Base-by-base conservation (phyloP, 2,888 invertebrate species). In the Strigamia maritima region DNA sequence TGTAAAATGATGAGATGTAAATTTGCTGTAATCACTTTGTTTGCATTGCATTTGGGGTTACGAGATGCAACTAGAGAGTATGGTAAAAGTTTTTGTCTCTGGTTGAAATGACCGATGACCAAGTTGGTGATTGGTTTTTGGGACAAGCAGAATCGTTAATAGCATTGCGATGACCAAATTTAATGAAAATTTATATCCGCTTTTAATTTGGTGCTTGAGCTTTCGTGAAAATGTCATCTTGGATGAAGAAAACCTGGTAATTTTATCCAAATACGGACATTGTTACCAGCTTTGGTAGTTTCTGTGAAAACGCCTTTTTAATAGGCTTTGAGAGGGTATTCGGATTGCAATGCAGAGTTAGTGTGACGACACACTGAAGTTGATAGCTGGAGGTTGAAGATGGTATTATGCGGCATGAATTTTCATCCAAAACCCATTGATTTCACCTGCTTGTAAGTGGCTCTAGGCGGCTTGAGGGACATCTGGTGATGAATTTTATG, bases 351-450 rank as follows among this genome's bases (percentile, higher is more conserved):
- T 70, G 70, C 14, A 28, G 70, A 24, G 24, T 28, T 28, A 70
- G 16, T 70, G 70, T 70, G 28, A 70, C 28, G 16, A 70, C 26
- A 70, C 26, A 16, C 70, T 70, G 70, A 12, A 70, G 26, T 70
- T 70, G 70, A 70, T 70, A 70, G 70, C 70, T 70, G 14, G 70
- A 70, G 28, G 28, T 28, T 28, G 70, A 26, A 70, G 70, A 70
- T 28, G 70, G 28, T 70, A 26, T 26, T 70, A 70, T 70, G 70
- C 70, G 70, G 70, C 70, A 28, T 70, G 70, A 70, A 70, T 70
- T 70, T 70, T 70, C 70, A 70, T 70, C 70, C 28, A 70, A 70
- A 70, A 70, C 70, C 70, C 70, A 70, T 70, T 70, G 70, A 70
- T 70, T 70, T 70, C 70, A 70, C 70, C 70, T 70, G 70, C 70